A percentile compares a stretch with the other conserved stretches of the same genome.
phyloP scores from a whole-genome alignment of 2,888 invertebrate genomes.

The Arge pagana region DNA sequence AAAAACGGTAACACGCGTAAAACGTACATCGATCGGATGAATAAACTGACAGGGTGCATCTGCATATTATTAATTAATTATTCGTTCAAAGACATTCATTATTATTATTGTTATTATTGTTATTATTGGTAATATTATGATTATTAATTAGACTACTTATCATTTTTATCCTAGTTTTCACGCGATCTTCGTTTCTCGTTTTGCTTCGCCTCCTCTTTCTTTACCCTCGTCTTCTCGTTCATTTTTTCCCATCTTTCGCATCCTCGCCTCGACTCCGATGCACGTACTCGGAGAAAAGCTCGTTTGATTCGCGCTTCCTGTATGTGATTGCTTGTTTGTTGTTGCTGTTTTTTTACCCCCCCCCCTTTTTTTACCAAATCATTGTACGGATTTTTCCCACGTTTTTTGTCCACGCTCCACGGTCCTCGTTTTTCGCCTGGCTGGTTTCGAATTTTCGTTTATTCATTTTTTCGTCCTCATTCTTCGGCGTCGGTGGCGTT shows the following conservation, averaged over 20 bases:
- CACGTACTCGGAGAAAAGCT: slow-evolving; percentile 24
- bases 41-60: slow-evolving; percentile 29
- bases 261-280: slow-evolving; percentile 17
- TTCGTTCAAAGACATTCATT: slow-evolving; percentile 38
- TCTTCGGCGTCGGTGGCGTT: too few species aligned
- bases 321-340: slow-evolving; percentile 25
- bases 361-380: background rate
- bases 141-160: slow-evolving; percentile 37
- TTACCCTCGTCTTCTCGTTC: slow-evolving; percentile 12
- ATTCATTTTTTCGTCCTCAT: too few species aligned
- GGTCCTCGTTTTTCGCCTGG: slow-evolving; percentile 3
- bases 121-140: too few species aligned
- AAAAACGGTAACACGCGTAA: too few species aligned
- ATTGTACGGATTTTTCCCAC: background rate
- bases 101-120: slow-evolving; percentile 27
- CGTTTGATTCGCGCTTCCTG: slow-evolving; percentile 24
- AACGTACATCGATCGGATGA: slow-evolving; percentile 21
- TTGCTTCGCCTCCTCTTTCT: slow-evolving; percentile 12
- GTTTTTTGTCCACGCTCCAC: background rate
- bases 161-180: slow-evolving; percentile 27
- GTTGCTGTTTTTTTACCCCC: slow-evolving; percentile 6
- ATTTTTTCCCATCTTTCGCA: slow-evolving; percentile 19
- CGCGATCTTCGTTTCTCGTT: slow-evolving; percentile 23
- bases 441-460: background rate
- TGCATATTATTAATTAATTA: slow-evolving; percentile 18